phyloP scores from a whole-genome alignment of 2,797 vertebrate genomes.

The Cygnus olor region DNA sequence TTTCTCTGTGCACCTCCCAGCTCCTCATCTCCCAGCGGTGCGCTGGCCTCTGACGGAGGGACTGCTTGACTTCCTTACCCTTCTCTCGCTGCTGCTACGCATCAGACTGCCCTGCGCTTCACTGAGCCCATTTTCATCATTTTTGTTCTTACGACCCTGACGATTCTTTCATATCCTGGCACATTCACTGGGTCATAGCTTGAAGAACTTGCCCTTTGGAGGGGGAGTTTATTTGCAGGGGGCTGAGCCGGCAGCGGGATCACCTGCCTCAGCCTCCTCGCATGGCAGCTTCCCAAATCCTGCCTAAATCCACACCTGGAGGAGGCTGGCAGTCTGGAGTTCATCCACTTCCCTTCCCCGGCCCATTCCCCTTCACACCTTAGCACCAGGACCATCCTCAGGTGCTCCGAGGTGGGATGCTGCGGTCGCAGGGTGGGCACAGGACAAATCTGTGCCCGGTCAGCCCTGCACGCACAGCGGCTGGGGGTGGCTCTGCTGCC shows the following conservation, averaged over 20 bases:
- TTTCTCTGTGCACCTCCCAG: slow-evolving; percentile 20
- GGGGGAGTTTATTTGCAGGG: background rate
- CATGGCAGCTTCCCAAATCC: background rate
- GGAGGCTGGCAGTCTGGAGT: background rate
- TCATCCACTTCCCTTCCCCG: background rate
- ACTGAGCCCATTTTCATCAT: background rate
- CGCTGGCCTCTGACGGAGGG: slow-evolving; percentile 41
- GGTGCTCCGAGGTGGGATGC: background rate
- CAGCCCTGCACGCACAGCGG: fast-evolving
- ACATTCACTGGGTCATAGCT: slow-evolving; percentile 14
- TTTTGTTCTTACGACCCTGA: background rate
- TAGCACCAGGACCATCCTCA: background rate
- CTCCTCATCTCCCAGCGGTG: background rate
- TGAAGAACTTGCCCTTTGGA: background rate
- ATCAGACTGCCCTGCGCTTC: slow-evolving; percentile 35
- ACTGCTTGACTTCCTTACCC: slow-evolving; percentile 67
- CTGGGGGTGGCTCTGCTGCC: background rate
- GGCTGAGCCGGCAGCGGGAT: background rate
- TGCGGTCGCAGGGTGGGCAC: fast-evolving
- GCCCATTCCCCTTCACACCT: background rate
- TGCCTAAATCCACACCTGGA: background rate
- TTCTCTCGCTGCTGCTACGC: slow-evolving; percentile 58
- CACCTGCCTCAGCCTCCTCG: background rate
- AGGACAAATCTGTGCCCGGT: background rate
- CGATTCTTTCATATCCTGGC: background rate